Evolutionary conservation across 2,797 vertebrate species (phyloP), one percentile per base, ranked within the genome.

Genomic region (Hypotaenidia philippensis): DNA sequence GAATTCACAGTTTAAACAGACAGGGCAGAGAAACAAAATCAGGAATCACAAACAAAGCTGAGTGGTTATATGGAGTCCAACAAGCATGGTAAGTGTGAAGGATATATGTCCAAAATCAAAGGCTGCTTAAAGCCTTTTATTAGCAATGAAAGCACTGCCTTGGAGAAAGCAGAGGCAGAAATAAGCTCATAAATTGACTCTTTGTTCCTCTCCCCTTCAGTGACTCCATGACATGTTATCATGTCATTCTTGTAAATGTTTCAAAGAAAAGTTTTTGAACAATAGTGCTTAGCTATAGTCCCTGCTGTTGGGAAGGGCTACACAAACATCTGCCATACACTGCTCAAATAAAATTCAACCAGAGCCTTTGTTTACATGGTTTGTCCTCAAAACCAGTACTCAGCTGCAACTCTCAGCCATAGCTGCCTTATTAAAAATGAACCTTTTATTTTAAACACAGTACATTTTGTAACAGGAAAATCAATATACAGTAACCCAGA

Each of bases 381-480:
- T 90, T 90, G 76, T 64, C 89, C 89, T 82, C 60, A 79, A 74
- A 89, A 49, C 4, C 44, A 59, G 82, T 55, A 78, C 36, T 63
- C 71, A 53, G 81, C 85, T 93, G 83, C 77, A 79, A 29, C 40
- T 52, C 65, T n/a, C 72, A 57, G 49, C 56, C 74, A 60, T 63
- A 76, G 85, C 56, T 74, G 85, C 66, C 26, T 76, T 64, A 82
- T 87, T 95, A 83, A 94, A 92, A 77, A 66, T 45, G 66, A 87
- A 66, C 36, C 10, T 89, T 93, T 95, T 90, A 50, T 84, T 95
- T 93, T 79, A 94, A 97, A 96, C 59, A 56, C 55, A 38, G 92
- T 56, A 96, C 94, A 92, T 72, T 94, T 83, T 95, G 92, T 92
- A 93, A 93, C 83, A 84, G 89, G 74, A 86, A 94, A 88, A 94